Evolutionary conservation across 2,888 invertebrate species (phyloP), one percentile per base, ranked within the genome.

Genomic region (Ichneumon xanthorius): DNA sequence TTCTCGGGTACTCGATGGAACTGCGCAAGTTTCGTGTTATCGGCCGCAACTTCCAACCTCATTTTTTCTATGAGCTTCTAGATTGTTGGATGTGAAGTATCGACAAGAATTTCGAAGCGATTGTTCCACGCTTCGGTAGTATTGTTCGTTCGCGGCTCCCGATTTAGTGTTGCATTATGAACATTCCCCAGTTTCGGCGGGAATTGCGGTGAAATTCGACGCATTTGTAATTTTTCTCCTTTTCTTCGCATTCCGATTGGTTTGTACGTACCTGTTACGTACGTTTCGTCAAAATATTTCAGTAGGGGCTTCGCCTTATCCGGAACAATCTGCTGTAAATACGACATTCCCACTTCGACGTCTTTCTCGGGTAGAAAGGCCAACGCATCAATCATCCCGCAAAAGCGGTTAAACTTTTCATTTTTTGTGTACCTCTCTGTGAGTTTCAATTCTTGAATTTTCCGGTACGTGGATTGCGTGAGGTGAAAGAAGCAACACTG

Each of bases 341-440:
- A 33, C 33, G 6, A 33, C 33, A 6, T 33, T 33, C 6, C 6
- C 45, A 6, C 45, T 45, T 11, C 11, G 14, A 65, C 30, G 22
- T 65, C 67, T n/a, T 55, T 61, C 16, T 33, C 63, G 4, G 63
- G 63, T 14, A 63, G 19, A 63, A n/a, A 63, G 22, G 71, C 33
- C 26, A 73, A 53, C n/a, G 58, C 73, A 33, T 73, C 73, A 22
- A 73, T 37, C 53, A 50, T 73, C 9, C 73, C 73, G 40, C 73
- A 73, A 19, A 73, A 55, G n/a, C 40, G 11, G 33, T 73, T 55
- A 16, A 73, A 55, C 1, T 55, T 7, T 73, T 33, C 9, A 22
- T 73, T 40, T 11, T 73, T 4, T 16, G 48, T 53, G 58, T 73
- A 73, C 37, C 11, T 11, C 4, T 55, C 1, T 0, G 33, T 16